Evolutionary conservation across 2,113 vertebrate species (phyloP).

Genomic region (Mormyrus lacerda): DNA sequence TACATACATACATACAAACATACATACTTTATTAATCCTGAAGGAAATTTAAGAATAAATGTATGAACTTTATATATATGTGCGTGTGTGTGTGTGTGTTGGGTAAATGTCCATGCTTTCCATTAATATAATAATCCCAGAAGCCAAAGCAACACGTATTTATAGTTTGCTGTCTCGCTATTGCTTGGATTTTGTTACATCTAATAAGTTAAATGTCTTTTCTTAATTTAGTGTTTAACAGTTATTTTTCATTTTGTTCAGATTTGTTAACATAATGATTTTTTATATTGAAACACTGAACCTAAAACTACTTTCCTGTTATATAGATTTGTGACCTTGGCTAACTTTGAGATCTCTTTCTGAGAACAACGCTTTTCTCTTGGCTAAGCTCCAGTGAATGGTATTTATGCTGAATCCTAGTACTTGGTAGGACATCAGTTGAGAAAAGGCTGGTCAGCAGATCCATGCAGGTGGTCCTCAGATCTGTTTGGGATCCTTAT

Average conservation of each 20-base stretch:
- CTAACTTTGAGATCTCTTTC: neutral
- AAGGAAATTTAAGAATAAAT: too few species aligned
- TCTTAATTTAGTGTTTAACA: neutral
- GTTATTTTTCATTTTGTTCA: neutral
- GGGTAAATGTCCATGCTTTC: neutral
- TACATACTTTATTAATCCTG: too few species aligned
- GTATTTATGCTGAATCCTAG: neutral
- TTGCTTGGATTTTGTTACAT: too few species aligned
- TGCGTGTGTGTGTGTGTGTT: neutral
- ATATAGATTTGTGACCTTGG: neutral
- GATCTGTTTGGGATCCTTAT: neutral
- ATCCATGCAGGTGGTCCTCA: neutral
- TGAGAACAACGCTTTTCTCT: neutral
- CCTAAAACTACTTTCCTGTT: neutral
- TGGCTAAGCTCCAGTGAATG: neutral
- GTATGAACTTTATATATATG: too few species aligned
- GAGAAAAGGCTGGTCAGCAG: neutral
- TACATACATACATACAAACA: too few species aligned
- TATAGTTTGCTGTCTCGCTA: neutral
- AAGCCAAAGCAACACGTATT: neutral
- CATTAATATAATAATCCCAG: neutral
- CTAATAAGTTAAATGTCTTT: too few species aligned
- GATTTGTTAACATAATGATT: neutral
- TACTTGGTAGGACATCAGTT: neutral
- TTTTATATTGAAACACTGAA: neutral